phyloP scores from a whole-genome alignment of 1,140 invertebrate species.

The Popillia japonica region DNA sequence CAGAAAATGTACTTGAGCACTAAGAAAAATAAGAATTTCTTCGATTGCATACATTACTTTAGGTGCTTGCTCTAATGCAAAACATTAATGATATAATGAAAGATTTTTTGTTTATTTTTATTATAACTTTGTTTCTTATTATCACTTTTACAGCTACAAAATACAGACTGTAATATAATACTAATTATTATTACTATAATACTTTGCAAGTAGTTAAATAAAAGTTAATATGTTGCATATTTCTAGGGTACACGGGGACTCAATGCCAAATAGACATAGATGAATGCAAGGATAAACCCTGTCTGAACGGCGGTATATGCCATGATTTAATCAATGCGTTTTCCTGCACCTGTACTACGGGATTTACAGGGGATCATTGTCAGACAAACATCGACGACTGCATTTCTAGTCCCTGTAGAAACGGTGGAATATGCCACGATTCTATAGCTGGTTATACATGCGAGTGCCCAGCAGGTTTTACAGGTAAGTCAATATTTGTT shows the following conservation, averaged over 20 bases:
- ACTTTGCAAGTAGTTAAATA: background rate
- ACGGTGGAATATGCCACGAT: conserved; percentile 87
- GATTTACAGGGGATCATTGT: conserved; percentile 85
- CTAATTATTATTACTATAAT: no score
- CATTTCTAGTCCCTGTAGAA: conserved; percentile 82
- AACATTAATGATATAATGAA: no score
- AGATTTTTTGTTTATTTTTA: no score
- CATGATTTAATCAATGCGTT: conserved; percentile 88
- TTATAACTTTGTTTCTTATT: no score
- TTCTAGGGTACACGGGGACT: conserved; percentile 86
- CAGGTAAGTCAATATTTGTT: conserved; percentile 64
- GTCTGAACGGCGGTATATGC: conserved; percentile 85
- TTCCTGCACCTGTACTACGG: conserved; percentile 83
- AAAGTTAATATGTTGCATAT: background rate
- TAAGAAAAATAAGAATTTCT: no score
- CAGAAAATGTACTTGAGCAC: no score
- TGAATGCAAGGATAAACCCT: conserved; percentile 88
- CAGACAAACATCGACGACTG: conserved; percentile 94
- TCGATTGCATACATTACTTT: no score
- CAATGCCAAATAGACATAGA: conserved; percentile 93
- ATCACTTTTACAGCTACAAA: no score
- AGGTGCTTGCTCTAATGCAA: no score
- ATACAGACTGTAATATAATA: no score
- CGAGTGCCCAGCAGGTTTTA: conserved; percentile 86
- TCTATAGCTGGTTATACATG: conserved; percentile 86